Conservation (phyloP, 2,113 vertebrate species). For the Procapra przewalskii region DNA sequence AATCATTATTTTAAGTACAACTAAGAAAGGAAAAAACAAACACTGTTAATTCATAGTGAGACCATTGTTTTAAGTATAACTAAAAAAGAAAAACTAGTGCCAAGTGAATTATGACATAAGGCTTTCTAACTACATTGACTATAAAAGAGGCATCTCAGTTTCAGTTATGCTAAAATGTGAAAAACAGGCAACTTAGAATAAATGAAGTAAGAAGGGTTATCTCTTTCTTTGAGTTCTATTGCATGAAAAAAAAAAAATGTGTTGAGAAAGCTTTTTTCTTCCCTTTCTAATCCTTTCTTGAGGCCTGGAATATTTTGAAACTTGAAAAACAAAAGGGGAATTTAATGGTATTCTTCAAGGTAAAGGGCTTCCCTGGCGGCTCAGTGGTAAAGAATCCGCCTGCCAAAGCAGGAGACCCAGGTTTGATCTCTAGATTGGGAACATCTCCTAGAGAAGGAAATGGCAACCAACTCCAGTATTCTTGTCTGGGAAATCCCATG, state of each 20-base stretch:
- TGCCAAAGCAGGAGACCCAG: background rate
- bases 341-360: background rate
- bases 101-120: background rate
- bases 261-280: background rate
- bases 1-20: background rate
- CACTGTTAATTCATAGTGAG: background rate
- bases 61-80: background rate
- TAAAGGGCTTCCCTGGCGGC: background rate
- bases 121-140: background rate
- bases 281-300: background rate
- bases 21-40: background rate
- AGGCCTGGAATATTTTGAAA: background rate
- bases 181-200: background rate
- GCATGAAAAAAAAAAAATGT: slow-evolving; percentile 9
- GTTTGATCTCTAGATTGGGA: background rate
- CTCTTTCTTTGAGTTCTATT: background rate
- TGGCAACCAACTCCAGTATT: background rate
- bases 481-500: background rate
- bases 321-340: background rate
- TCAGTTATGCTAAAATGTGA: background rate
- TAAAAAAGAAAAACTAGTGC: background rate
- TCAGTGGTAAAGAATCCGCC: background rate
- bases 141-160: background rate
- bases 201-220: background rate
- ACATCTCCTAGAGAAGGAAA: background rate